phyloP scores from a whole-genome alignment of 1,140 invertebrate species.

The Drosophila albomicans region DNA sequence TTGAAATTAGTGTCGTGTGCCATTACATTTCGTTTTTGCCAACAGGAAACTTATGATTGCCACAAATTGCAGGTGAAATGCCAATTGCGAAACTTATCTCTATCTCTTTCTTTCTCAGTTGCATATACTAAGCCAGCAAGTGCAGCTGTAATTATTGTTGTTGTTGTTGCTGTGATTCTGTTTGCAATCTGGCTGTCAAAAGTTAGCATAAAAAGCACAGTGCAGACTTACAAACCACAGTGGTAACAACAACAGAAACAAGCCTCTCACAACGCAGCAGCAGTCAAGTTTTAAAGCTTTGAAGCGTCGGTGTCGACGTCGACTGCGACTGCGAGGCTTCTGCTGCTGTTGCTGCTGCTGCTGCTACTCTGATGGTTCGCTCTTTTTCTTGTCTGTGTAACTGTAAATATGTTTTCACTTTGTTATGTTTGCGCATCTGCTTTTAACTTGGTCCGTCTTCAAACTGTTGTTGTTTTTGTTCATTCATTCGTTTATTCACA shows the following conservation, averaged over 20 bases:
- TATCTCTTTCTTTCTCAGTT: conserved; percentile 25
- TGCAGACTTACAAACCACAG: conserved; percentile 17
- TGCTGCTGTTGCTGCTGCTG: conserved; percentile 8
- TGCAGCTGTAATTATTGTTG: conserved; percentile 45
- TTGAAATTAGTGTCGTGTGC: conserved; percentile 59
- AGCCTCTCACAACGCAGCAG: conserved; percentile 45
- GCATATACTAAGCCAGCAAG: conserved; percentile 28
- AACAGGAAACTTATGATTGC: conserved; percentile 80
- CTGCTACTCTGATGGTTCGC: conserved; percentile 34
- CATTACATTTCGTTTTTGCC: conserved; percentile 57
- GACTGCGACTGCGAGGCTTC: not conserved
- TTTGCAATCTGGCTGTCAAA: conserved; percentile 49
- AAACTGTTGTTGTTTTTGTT: conserved; percentile 42
- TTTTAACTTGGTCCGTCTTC: conserved; percentile 54
- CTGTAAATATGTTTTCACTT: conserved; percentile 83
- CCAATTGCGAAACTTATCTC: conserved; percentile 68
- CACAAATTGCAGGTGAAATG: conserved; percentile 63
- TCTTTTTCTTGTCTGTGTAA: conserved; percentile 61
- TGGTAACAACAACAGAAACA: conserved; percentile 30
- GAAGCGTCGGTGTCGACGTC: conserved; percentile 3
- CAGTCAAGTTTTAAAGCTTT: conserved; percentile 42
- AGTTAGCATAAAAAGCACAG: conserved; percentile 45
- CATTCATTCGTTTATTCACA: conserved; percentile 73
- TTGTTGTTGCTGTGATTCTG: conserved; percentile 47
- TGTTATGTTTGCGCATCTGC: conserved; percentile 75